phyloP scores from a whole-genome alignment of 2,888 invertebrate species.

The Metacarcinus magister region DNA sequence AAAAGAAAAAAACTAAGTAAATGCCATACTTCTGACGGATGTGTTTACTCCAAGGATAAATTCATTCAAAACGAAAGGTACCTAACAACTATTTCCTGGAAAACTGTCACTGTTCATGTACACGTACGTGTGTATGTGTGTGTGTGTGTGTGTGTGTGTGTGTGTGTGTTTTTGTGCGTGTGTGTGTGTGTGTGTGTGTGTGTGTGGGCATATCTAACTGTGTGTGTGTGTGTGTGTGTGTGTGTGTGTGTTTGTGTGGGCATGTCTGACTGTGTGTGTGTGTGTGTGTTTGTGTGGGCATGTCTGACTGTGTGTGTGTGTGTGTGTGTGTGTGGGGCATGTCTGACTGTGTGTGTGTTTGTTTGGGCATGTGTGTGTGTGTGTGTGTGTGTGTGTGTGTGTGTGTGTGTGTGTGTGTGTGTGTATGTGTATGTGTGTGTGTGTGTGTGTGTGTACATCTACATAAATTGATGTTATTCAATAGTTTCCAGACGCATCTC shows the following conservation, averaged over 20 bases:
- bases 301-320: neutral
- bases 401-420: neutral
- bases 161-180: neutral
- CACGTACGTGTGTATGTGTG: neutral
- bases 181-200: slow-evolving; percentile 2
- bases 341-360: too few relatives aligned
- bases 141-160: neutral
- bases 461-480: neutral
- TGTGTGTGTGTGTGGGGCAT: too few relatives aligned
- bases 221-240: neutral
- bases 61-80: too few relatives aligned
- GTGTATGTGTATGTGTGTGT: neutral
- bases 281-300: too few relatives aligned
- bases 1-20: neutral
- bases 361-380: too few relatives aligned
- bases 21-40: too few relatives aligned
- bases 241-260: slow-evolving; percentile 20
- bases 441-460: neutral
- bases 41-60: too few relatives aligned
- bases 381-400: slow-evolving; percentile 12
- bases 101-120: neutral
- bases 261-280: too few relatives aligned
- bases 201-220: neutral
- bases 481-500: too few relatives aligned
- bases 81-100: too few relatives aligned